Conservation (phyloP, 2,113 vertebrate genomes). For the Nothocercus nigrocapillus region DNA sequence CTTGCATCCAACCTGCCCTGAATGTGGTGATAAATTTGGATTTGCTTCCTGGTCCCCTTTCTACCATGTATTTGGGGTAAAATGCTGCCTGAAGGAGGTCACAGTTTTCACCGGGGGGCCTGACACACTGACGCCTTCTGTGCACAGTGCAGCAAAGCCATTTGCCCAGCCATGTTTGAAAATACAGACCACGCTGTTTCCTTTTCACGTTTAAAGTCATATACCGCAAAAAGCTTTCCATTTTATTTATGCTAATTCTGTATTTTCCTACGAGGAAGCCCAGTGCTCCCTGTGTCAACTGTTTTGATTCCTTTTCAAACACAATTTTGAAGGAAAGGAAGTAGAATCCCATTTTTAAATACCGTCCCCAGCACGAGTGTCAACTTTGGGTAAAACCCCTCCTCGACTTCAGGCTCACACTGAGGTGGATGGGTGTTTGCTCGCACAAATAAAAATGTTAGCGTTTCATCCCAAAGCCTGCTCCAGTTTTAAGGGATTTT, state of each 20-base stretch:
- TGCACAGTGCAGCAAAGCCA: neutral
- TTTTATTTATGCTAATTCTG: neutral
- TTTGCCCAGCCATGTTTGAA: neutral
- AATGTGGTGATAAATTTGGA: neutral
- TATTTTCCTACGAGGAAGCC: neutral
- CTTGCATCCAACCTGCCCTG: neutral
- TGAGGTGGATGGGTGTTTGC: slow-evolving; percentile 60
- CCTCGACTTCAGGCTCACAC: slow-evolving; percentile 4
- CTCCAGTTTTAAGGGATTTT: slow-evolving; percentile 63
- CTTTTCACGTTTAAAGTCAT: neutral
- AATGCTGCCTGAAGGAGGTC: neutral
- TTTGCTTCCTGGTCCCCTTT: neutral
- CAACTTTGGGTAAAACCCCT: slow-evolving; percentile 1
- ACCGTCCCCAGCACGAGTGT: neutral
- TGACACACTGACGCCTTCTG: fast-evolving
- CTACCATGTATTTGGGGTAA: neutral
- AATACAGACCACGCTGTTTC: fast-evolving
- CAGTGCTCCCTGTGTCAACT: neutral
- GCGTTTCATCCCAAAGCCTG: slow-evolving; percentile 61
- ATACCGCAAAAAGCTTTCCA: neutral
- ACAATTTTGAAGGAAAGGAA: slow-evolving; percentile 24
- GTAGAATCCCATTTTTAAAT: slow-evolving; percentile 13
- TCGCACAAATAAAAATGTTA: slow-evolving; percentile 60
- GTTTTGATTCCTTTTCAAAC: slow-evolving; percentile 41
- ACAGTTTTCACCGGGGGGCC: neutral